Evolutionary conservation across 2,113 vertebrate genomes (phyloP), one percentile per base, ranked within the genome.

Genomic region (Cololabis saira): DNA sequence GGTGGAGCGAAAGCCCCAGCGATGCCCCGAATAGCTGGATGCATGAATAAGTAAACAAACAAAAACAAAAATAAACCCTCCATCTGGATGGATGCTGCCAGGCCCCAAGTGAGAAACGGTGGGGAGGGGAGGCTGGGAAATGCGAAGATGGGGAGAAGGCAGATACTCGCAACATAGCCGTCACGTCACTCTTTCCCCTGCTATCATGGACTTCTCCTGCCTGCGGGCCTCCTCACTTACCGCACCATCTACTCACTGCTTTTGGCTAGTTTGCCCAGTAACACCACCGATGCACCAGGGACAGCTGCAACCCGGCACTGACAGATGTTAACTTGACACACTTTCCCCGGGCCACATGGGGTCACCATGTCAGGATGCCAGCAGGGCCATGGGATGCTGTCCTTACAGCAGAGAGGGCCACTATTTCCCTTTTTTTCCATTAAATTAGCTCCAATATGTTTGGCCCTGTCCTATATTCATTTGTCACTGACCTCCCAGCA

Each of bases 1-100:
- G 78, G 71, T 85, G 87, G 85, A 88, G 85, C 80, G 79, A 87
- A 90, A 89, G 83, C 80, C 80, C 85, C 72, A 77, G 89, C 30
- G 82, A 84, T 91, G 87, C 85, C 83, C 87, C 52, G 70, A 86
- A 92, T 89, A 92, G 85, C 87, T 90, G 81, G 85, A 91, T 89
- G 76, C 88, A 91, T 91, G 77, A 90, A 92, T 93, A 92, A 92
- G 81, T 92, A 92, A 92, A 91, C 81, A 91, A 91, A 92, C 84
- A 86, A 90, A 91, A 89, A 90, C 90, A 89, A 90, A 93, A 92
- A 92, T 91, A 92, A 91, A 90, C 84, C 86, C 85, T 92, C 91
- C 92, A 91, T 93, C 92, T 93, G 92, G 90, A 90, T 87, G 83
- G 85, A 87, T 89, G 85, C 88, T 90, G 84, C 74, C 75, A 82